phyloP scores from a whole-genome alignment of 2,888 invertebrate genomes.

The Linyphia triangularis region DNA sequence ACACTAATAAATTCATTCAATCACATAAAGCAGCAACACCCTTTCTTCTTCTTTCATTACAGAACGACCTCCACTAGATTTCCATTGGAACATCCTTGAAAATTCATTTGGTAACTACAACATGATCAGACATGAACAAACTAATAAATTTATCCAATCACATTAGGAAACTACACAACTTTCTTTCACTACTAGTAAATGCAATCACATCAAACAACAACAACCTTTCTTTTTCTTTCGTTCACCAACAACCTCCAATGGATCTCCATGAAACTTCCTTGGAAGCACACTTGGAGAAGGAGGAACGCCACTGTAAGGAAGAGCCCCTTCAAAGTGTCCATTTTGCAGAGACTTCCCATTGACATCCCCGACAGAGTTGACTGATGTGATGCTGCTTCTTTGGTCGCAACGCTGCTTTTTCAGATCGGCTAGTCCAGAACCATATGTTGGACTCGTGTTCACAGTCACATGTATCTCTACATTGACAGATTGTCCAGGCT shows the following conservation, averaged over 20 bases:
- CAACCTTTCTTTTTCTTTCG: conserved; percentile 75
- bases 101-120: too few relatives aligned
- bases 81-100: conserved; percentile 29
- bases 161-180: too few relatives aligned
- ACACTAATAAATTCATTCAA: too few relatives aligned
- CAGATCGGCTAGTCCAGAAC: conserved; percentile 91
- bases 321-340: conserved; percentile 49
- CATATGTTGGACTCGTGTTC: conserved; percentile 84
- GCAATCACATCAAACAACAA: conserved; percentile 69
- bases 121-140: too few relatives aligned
- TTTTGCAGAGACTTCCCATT: conserved; percentile 66
- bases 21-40: conserved; percentile 67
- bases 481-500: conserved; percentile 78
- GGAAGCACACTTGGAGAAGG: conserved; percentile 75
- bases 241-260: conserved; percentile 76
- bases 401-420: conserved; percentile 88
- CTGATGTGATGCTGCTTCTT: conserved; percentile 72
- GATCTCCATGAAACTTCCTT: conserved; percentile 76
- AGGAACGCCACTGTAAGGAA: conserved; percentile 61
- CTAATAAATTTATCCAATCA: too few relatives aligned
- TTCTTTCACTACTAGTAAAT: too few relatives aligned
- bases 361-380: conserved; percentile 19
- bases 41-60: not conserved
- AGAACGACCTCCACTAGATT: conserved; percentile 68
- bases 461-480: conserved; percentile 78